phyloP scores from a whole-genome alignment of 2,113 vertebrate species.

The Malaclemys terrapin region DNA sequence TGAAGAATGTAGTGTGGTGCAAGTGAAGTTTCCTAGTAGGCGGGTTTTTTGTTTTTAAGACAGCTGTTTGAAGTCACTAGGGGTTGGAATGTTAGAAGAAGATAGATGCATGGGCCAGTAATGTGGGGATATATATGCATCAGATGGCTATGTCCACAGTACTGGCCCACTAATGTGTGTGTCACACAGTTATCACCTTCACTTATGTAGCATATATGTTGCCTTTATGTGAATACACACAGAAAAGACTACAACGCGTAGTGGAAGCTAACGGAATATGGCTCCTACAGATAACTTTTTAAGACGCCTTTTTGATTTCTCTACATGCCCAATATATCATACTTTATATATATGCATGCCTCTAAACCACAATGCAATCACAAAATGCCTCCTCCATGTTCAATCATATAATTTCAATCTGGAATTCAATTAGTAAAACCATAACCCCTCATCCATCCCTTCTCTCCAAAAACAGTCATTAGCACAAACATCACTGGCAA shows the following conservation, averaged over 20 bases:
- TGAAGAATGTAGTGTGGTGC: background rate
- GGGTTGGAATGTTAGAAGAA: too few species aligned
- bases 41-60: background rate
- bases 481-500: conserved; percentile 33
- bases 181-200: background rate
- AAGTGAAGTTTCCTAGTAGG: background rate
- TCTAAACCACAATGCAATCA: background rate
- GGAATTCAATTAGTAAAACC: conserved; percentile 41
- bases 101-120: too few species aligned
- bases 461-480: conserved; percentile 23
- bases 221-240: background rate
- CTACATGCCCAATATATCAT: background rate
- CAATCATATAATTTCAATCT: conserved; percentile 15
- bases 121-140: too few species aligned
- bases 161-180: background rate
- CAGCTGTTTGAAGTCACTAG: background rate
- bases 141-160: background rate
- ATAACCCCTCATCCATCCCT: background rate
- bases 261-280: background rate
- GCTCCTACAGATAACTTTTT: background rate
- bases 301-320: background rate
- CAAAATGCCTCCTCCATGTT: background rate
- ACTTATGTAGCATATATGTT: background rate
- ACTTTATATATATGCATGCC: background rate
- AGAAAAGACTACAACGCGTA: background rate